These are phyloP conservation scores for Rhodophaea formosa DNA, from an alignment of 2,888 invertebrate genomes.

Conservation along the genomic window DNA sequence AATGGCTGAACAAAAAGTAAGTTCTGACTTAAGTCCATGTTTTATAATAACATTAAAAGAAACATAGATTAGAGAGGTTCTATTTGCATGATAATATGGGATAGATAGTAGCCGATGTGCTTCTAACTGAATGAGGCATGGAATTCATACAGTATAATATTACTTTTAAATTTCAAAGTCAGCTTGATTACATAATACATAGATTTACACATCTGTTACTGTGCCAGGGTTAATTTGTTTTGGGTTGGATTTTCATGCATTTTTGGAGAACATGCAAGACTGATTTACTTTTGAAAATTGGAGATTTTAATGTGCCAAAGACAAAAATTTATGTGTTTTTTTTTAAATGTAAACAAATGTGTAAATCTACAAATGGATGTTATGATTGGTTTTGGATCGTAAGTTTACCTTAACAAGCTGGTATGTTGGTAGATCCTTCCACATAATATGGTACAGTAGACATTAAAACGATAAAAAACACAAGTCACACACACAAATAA, in stretches of 20 bases:
- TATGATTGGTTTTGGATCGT: conserved; percentile 60
- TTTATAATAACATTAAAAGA: conserved; percentile 13
- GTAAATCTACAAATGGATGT: conserved; percentile 74
- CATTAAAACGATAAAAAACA: conserved; percentile 78
- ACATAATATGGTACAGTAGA: conserved; percentile 77
- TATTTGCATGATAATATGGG: conserved; percentile 43
- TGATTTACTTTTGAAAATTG: not conserved
- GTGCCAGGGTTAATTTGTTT: conserved; percentile 34
- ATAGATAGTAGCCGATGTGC: conserved; percentile 60
- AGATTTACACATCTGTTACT: conserved; percentile 70
- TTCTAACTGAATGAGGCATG: conserved; percentile 66
- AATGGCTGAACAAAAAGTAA: no score
- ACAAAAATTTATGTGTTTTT: conserved; percentile 11
- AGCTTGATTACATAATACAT: conserved; percentile 38
- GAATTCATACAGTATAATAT: conserved; percentile 40
- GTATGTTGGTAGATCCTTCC: conserved; percentile 85
- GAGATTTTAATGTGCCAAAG: not conserved
- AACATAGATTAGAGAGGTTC: conserved; percentile 43
- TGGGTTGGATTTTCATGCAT: conserved; percentile 35
- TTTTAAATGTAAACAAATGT: conserved; percentile 46
- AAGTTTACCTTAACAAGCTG: conserved; percentile 83
- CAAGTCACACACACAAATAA: conserved; percentile 77
- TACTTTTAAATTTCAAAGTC: conserved; percentile 30
- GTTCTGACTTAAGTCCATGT: no score
- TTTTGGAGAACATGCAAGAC: conserved; percentile 31